Base-by-base conservation (phyloP, 2,113 vertebrate species). In the Marmota monax region DNA sequence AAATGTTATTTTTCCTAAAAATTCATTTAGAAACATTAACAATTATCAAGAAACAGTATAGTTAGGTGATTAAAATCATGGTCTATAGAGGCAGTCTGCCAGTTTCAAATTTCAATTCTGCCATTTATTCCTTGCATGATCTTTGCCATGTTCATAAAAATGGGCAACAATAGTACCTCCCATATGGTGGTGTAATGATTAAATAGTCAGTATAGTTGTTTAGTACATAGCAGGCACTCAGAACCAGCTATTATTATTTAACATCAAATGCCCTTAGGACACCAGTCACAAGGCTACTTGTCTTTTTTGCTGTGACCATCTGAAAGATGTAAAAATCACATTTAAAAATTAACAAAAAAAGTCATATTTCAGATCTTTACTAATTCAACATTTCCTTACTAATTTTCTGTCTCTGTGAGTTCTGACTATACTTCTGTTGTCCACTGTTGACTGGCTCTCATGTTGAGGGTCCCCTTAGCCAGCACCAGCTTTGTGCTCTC, bases 1-100 rank as follows among this genome's bases (percentile, higher is more conserved):
- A 78, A 92, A 79, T 88, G 11, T 58, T 63, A 42, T 91, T 83
- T 95, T 94, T 95, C 89, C 88, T 94, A 78, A 42, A 92, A 58
- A 12, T 82, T 92, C 86, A 92, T 92, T 89, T 83, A 70, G 18
- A 90, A 95, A 96, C 53, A 84, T 93, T 93, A 91, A 93, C n/a
- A 72, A 67, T 78, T 86, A 96, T 27, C 78, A 84, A 89, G 39
- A 88, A 91, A 91, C n/a, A 39, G 74, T 80, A 48, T 23, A 93
- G 45, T 79, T 94, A n/a, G 5, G 56, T 74, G 77, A 84, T 88
- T 88, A 83, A 90, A 94, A 95, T 84, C 42, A 85, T 73, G 70
- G 10, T 25, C 39, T 92, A 18, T 39, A 20, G 45, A 86, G 22
- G 23, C 70, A 95, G 48, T 77, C 20, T 63, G 23, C 34, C 67